Conservation (phyloP, 1,140 invertebrate species). For the Whitmania pigra region DNA sequence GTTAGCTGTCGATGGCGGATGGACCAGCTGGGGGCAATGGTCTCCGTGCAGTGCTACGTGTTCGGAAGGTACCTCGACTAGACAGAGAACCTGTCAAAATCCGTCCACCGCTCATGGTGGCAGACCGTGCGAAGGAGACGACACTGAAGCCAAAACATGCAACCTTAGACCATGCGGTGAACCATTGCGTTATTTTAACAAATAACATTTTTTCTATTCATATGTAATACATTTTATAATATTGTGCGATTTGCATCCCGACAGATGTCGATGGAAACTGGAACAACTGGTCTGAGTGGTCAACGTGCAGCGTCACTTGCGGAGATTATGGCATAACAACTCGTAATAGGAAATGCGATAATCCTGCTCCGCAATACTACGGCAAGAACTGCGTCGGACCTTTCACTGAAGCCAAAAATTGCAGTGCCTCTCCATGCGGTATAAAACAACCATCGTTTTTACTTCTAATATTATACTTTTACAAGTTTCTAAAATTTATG, state of each 20-base stretch:
- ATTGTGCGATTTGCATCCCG: too few relatives aligned
- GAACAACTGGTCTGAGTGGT: slow-evolving; percentile 62
- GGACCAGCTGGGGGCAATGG: slow-evolving; percentile 19
- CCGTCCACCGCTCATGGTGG: slow-evolving; percentile 59
- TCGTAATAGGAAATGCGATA: slow-evolving; percentile 1
- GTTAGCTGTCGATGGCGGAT: slow-evolving; percentile 21
- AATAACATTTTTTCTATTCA: too few relatives aligned
- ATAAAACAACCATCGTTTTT: slow-evolving; percentile 5
- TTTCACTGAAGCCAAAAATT: slow-evolving; percentile 13
- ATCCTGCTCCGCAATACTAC: slow-evolving; percentile 3
- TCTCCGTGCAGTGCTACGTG: slow-evolving; percentile 9
- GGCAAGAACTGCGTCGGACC: slow-evolving; percentile 9
- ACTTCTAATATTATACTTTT: too few relatives aligned
- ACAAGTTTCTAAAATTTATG: too few relatives aligned
- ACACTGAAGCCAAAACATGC: slow-evolving; percentile 2
- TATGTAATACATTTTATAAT: too few relatives aligned
- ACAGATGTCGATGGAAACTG: slow-evolving; percentile 8
- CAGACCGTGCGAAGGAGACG: slow-evolving; percentile 39
- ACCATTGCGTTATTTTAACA: too few relatives aligned
- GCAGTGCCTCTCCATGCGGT: slow-evolving; percentile 13
- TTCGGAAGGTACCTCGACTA: slow-evolving; percentile 25
- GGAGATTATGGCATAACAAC: slow-evolving; percentile 36
- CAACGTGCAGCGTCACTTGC: slow-evolving; percentile 60
- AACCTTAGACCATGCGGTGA: slow-evolving; percentile 2
- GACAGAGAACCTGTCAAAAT: slow-evolving; percentile 18